Percentiles rank a stretch among this genome's conserved stretches.
These are phyloP conservation scores for Crax fasciolata DNA, from an alignment of 2,797 vertebrate species.

Conservation along the genomic window DNA sequence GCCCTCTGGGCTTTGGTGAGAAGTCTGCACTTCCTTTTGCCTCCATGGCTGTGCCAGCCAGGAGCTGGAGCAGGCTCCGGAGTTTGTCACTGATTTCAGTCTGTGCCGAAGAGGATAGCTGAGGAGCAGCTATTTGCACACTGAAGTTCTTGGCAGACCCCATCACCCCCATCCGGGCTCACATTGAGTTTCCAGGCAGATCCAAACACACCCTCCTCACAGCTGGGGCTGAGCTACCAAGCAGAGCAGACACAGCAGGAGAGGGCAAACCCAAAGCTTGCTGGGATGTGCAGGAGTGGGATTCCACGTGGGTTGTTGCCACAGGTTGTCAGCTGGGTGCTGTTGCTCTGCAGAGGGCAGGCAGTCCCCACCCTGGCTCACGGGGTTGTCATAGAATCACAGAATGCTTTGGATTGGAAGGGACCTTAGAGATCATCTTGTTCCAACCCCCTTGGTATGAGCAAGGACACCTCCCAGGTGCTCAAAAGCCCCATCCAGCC, in stretches of 20 bases:
- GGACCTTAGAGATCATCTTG: too few species aligned
- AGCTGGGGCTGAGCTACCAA: neutral
- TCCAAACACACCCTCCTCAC: neutral
- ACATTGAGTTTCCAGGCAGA: fast-evolving
- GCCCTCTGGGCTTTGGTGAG: slow-evolving; percentile 40
- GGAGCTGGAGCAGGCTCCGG: neutral
- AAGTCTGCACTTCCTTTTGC: slow-evolving; percentile 32
- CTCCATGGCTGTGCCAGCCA: neutral
- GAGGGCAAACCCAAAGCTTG: neutral
- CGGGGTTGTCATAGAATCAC: neutral
- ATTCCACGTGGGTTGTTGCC: neutral
- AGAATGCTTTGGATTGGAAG: too few species aligned
- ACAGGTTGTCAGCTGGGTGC: neutral
- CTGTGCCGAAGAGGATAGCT: neutral
- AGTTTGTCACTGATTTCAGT: neutral
- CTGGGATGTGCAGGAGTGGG: neutral
- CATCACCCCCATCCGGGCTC: neutral
- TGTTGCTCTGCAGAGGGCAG: neutral
- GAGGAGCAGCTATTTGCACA: neutral
- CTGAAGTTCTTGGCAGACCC: neutral
- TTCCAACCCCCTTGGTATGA: too few species aligned
- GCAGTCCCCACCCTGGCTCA: neutral
- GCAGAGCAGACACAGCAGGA: neutral
- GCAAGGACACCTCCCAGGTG: too few species aligned
- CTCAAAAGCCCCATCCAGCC: too few species aligned